phyloP scores from a whole-genome alignment of 92 coral and sea anemone species.

The Ricordea florida region DNA sequence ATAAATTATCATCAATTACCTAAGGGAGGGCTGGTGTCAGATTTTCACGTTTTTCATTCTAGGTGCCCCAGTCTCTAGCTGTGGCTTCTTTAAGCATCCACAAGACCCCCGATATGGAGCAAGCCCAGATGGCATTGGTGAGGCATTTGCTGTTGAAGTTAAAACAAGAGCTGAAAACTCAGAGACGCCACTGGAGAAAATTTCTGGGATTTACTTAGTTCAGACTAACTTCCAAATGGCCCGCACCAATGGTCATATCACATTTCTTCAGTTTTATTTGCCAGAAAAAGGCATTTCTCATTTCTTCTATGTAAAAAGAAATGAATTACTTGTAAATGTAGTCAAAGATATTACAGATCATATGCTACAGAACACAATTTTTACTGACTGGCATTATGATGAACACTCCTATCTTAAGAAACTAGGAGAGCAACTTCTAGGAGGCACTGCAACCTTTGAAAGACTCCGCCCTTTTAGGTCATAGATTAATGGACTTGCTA shows the following conservation, averaged over 20 bases:
- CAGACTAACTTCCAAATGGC: constrained; percentile 37
- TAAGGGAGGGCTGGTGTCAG: no score
- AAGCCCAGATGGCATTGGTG: constrained; percentile 38
- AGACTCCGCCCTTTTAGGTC: neutral
- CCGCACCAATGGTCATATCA: constrained; percentile 9
- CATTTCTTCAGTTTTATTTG: constrained; percentile 25
- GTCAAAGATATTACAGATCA: constrained; percentile 14
- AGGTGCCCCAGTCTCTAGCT: constrained; percentile 32
- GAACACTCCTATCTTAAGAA: constrained; percentile 19
- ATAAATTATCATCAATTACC: no score
- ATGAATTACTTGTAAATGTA: no score
- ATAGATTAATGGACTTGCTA: no score
- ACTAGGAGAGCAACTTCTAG: constrained; percentile 32
- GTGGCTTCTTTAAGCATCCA: constrained; percentile 49
- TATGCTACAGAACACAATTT: constrained; percentile 1
- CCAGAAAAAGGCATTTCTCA: constrained; percentile 39
- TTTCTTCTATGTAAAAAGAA: no score
- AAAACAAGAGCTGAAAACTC: constrained; percentile 32
- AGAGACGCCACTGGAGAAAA: neutral
- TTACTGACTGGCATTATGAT: constrained; percentile 49
- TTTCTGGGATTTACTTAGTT: constrained; percentile 21
- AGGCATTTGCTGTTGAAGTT: constrained; percentile 26
- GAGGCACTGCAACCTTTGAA: constrained; percentile 21
- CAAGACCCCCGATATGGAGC: constrained; percentile 31
- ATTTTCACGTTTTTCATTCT: neutral